These are phyloP conservation scores for Campoplex nolae DNA, from an alignment of 2,888 invertebrate species.

Conservation along the genomic window DNA sequence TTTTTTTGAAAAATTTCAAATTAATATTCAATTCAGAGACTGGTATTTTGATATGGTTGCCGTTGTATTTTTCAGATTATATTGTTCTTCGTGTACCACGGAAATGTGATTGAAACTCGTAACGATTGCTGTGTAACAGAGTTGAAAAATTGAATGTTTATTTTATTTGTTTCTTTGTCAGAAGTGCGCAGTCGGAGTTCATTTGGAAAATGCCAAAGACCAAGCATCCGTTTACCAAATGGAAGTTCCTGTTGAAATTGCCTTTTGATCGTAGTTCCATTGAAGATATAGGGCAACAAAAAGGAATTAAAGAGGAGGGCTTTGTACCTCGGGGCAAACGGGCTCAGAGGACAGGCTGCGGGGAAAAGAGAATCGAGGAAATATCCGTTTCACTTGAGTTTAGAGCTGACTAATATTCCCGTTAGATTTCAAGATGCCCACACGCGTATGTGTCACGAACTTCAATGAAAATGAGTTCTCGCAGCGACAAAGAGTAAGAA, in stretches of 20 bases:
- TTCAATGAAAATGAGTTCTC: neutral
- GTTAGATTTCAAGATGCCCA: conserved; percentile 11
- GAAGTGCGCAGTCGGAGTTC: conserved; percentile 2
- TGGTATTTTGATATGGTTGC: too few species aligned
- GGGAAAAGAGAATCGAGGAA: conserved; percentile 33
- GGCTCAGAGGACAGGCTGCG: neutral
- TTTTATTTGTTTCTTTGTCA: neutral
- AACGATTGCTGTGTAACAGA: neutral
- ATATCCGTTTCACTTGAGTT: conserved; percentile 29
- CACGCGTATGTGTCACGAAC: conserved; percentile 14
- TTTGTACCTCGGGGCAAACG: conserved; percentile 36
- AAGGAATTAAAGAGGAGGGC: conserved; percentile 53
- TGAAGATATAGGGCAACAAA: conserved; percentile 17
- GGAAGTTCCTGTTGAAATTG: conserved; percentile 26
- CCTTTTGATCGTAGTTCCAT: conserved; percentile 40
- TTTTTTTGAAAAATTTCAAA: neutral
- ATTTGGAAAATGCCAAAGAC: conserved; percentile 53
- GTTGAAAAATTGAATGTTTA: neutral
- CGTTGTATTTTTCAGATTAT: neutral
- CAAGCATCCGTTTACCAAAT: conserved; percentile 56
- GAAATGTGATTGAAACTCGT: neutral
- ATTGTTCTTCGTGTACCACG: neutral
- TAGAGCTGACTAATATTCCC: neutral
- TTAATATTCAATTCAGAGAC: too few species aligned
- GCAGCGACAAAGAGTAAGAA: neutral